Conservation (phyloP, 2,113 vertebrate genomes). For the Corydoras sp. region DNA sequence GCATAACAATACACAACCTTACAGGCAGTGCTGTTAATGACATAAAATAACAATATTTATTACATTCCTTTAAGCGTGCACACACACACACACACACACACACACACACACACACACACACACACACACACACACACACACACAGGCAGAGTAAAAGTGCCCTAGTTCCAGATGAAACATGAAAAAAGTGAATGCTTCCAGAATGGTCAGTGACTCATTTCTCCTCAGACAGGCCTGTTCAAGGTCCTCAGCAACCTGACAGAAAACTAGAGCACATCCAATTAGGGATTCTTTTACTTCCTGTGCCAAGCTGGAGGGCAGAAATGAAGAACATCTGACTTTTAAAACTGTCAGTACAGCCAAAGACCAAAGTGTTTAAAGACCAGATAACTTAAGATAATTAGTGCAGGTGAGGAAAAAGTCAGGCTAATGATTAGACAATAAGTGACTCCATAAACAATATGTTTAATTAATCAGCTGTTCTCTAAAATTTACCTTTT, state of each 20-base stretch:
- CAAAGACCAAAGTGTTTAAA: constrained; percentile 10
- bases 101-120: neutral
- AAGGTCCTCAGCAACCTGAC: constrained; percentile 27
- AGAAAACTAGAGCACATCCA: constrained; percentile 45
- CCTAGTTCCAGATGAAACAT: constrained; percentile 18
- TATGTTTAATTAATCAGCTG: no score
- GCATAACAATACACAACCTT: neutral
- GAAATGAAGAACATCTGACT: constrained; percentile 8
- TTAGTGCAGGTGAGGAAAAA: no score
- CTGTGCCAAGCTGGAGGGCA: constrained; percentile 19
- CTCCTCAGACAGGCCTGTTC: constrained; percentile 11
- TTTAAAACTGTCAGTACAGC: constrained; percentile 15
- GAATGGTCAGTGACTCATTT: constrained; percentile 42
- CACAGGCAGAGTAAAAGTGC: neutral
- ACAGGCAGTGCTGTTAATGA: constrained; percentile 24
- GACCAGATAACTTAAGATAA: neutral
- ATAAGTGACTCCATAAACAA: no score
- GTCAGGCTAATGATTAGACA: no score
- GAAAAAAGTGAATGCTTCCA: constrained; percentile 28
- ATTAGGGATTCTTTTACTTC: constrained; percentile 30
- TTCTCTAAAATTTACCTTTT: no score
- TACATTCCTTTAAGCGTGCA: constrained; percentile 5
- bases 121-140: neutral
- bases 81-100: no score
- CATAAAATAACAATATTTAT: constrained; percentile 27